These are phyloP conservation scores for Raja brachyura DNA, from an alignment of 2,113 vertebrate species.

Conservation along the genomic window DNA sequence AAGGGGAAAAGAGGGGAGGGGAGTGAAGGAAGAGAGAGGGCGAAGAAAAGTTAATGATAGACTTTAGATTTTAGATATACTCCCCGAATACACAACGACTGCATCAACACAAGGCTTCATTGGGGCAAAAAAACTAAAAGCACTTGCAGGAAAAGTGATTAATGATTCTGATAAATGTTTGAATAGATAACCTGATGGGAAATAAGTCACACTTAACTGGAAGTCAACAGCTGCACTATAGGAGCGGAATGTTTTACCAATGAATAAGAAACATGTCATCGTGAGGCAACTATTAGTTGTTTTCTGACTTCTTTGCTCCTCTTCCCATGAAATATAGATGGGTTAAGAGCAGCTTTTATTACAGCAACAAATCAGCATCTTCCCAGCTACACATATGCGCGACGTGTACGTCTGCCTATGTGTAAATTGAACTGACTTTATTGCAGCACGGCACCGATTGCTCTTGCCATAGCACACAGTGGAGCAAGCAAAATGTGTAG, in stretches of 20 bases:
- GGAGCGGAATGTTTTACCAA: constrained; percentile 14
- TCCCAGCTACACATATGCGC: background rate
- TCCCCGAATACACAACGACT: background rate
- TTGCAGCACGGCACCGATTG: background rate
- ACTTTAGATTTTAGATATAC: background rate
- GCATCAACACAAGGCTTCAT: no score
- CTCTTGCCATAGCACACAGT: background rate
- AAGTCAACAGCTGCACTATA: constrained; percentile 16
- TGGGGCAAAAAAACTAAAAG: no score
- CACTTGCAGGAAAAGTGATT: background rate
- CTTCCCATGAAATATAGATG: constrained; percentile 33
- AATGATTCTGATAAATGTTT: constrained; percentile 30
- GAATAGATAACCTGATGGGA: constrained; percentile 36
- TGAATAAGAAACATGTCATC: constrained; percentile 30
- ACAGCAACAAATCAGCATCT: constrained; percentile 32
- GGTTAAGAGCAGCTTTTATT: constrained; percentile 25
- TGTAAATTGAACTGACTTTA: background rate
- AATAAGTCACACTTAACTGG: constrained; percentile 32
- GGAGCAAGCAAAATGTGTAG: no score
- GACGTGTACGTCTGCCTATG: background rate
- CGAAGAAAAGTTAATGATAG: no score
- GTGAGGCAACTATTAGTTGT: constrained; percentile 25
- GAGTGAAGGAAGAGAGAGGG: background rate
- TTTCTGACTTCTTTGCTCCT: background rate
- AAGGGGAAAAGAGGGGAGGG: background rate